Base-by-base conservation (phyloP, 2,888 invertebrate species). In the Dicycla oo region DNA sequence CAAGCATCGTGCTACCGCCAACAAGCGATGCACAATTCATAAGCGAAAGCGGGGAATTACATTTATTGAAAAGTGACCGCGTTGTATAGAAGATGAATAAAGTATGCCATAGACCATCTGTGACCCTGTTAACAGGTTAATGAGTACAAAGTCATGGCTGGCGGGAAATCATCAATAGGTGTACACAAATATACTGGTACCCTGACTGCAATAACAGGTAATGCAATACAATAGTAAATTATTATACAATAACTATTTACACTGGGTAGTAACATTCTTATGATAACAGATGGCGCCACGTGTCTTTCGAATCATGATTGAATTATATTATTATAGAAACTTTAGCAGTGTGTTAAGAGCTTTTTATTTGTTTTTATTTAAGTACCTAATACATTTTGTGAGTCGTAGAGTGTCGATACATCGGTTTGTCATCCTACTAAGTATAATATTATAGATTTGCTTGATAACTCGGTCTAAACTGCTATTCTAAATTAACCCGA, bases 1-100 rank as follows among this genome's bases (percentile, higher is more conserved):
- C 73, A 53, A 70, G 65, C 77, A 66, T 34, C 66, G 69, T 38
- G 67, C 63, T 53, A 63, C 63, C 71, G 64, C 65, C 75, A 65
- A 64, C 56, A 49, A 49, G 11, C 5, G 20, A 20, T 47, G n/a
- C n/a, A 15, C 51, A 58, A 53, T 4, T 18, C 38, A 63, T 26
- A 53, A 66, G 72, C 62, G 73, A 15, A 2, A 58, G 74, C 76
- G 80, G 23, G 0, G 10, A 5, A 6, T n/a, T n/a, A 3, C 18
- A 26, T 34, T 49, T n/a, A 5, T n/a, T 26, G 3, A 38, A 23
- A 45, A 26, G 38, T 62, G 3, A 15, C 20, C 18, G 13, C 15
- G 8, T 34, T 30, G 20, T 7, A 20, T 53, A 10, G 5, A 49
- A 47, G 11, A 38, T 49, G 2, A 3, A 15, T 18, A 26, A 15